Conservation (phyloP, 1,140 invertebrate genomes). For the Drosophila oshimai region DNA sequence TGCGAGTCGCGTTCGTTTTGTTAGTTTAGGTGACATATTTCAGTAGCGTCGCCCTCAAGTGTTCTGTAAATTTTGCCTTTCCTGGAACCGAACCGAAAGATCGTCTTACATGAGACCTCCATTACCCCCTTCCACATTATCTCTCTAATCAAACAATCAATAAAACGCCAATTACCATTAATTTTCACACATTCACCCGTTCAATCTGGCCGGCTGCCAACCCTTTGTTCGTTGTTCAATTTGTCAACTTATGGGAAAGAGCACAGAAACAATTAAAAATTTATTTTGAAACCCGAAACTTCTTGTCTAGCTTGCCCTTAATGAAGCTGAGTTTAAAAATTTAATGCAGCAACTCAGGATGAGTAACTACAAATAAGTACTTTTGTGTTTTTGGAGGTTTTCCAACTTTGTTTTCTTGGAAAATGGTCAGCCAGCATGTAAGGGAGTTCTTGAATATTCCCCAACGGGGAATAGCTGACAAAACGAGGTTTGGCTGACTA, state of each 20-base stretch:
- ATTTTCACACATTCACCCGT: conserved; percentile 51
- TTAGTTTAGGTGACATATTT: conserved; percentile 61
- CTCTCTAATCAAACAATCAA: conserved; percentile 49
- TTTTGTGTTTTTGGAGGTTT: neutral
- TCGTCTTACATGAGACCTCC: neutral
- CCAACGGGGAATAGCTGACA: conserved; percentile 43
- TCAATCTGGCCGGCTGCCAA: neutral
- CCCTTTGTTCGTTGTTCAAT: conserved; percentile 35
- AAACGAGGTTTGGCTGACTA: conserved; percentile 16
- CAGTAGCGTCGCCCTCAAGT: conserved; percentile 58
- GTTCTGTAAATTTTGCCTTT: conserved; percentile 10
- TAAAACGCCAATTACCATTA: conserved; percentile 58
- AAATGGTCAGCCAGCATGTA: too few species aligned
- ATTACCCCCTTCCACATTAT: neutral
- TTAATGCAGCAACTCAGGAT: conserved; percentile 32
- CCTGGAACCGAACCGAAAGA: conserved; percentile 1
- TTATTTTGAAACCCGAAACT: conserved; percentile 12
- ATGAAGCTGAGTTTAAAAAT: conserved; percentile 45
- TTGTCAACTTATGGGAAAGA: conserved; percentile 56
- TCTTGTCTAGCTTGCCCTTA: conserved; percentile 52
- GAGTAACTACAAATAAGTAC: neutral
- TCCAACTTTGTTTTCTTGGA: conserved; percentile 35
- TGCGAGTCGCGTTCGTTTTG: neutral
- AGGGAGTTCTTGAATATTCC: conserved; percentile 12
- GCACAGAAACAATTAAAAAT: conserved; percentile 52